These are phyloP conservation scores for Rhea pennata DNA, from an alignment of 2,113 vertebrate species.

Conservation along the genomic window DNA sequence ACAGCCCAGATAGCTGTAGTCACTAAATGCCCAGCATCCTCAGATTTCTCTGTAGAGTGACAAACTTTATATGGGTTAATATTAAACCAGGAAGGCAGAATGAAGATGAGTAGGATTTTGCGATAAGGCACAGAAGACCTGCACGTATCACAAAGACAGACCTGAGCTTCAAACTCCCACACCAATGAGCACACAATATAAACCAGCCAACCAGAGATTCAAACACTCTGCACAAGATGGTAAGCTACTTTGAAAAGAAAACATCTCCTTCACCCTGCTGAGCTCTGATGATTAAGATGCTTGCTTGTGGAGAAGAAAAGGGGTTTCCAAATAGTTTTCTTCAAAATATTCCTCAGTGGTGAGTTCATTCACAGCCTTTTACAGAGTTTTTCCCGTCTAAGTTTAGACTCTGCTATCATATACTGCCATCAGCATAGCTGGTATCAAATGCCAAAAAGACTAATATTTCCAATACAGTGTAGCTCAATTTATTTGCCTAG, in stretches of 20 bases:
- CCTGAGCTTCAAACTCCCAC: neutral
- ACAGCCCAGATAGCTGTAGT: neutral
- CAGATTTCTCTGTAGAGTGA: neutral
- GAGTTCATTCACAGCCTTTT: neutral
- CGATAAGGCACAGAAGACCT: neutral
- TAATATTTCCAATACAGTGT: neutral
- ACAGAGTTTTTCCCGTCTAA: neutral
- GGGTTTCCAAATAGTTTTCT: neutral
- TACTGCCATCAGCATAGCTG: neutral
- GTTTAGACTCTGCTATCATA: neutral
- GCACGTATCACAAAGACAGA: neutral
- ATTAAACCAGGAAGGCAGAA: neutral
- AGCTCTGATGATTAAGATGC: neutral
- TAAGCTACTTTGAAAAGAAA: neutral
- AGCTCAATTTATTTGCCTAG: neutral
- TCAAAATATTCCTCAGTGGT: neutral
- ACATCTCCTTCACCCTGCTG: fast-evolving
- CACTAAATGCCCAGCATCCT: neutral
- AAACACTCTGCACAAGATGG: neutral
- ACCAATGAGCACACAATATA: neutral
- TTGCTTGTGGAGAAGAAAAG: neutral
- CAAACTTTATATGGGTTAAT: neutral
- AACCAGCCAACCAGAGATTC: neutral
- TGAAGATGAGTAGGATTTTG: neutral
- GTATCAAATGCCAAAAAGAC: neutral